Evolutionary conservation across 2,797 vertebrate genomes (phyloP).

Genomic region (Triplophysa bombifrons): DNA sequence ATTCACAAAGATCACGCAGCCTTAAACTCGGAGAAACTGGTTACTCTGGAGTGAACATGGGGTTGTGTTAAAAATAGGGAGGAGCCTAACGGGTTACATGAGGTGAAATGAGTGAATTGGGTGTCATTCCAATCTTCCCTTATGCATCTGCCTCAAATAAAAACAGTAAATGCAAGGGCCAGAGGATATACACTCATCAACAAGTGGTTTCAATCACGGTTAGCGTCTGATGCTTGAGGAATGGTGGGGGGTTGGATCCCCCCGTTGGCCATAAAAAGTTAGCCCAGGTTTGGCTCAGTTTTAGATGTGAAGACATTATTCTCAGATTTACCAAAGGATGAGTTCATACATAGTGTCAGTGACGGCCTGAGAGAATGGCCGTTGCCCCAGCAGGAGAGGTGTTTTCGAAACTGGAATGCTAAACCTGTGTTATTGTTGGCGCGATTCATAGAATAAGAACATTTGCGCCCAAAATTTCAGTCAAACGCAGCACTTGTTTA

Average conservation of each 20-base stretch:
- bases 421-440: conserved; percentile 26
- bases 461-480: conserved; percentile 6
- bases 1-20: conserved; percentile 31
- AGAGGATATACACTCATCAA: conserved; percentile 47
- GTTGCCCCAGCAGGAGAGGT: conserved; percentile 22
- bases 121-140: conserved; percentile 46
- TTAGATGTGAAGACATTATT: conserved; percentile 25
- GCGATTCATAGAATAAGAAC: conserved; percentile 13
- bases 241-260: conserved; percentile 31
- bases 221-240: conserved; percentile 30
- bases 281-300: conserved; percentile 20
- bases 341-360: conserved; percentile 28
- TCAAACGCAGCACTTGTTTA: neutral
- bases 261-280: conserved; percentile 38
- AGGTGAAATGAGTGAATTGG: conserved; percentile 47
- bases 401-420: conserved; percentile 24
- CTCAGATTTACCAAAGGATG: conserved; percentile 20
- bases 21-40: conserved; percentile 17
- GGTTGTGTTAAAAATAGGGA: neutral
- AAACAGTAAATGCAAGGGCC: conserved; percentile 38
- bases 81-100: neutral
- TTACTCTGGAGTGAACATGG: conserved; percentile 10
- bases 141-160: conserved; percentile 35
- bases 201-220: conserved; percentile 53
- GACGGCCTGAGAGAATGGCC: conserved; percentile 39